Conservation (phyloP, 2,797 vertebrate genomes). For the Sebastes kiyomatsui region DNA sequence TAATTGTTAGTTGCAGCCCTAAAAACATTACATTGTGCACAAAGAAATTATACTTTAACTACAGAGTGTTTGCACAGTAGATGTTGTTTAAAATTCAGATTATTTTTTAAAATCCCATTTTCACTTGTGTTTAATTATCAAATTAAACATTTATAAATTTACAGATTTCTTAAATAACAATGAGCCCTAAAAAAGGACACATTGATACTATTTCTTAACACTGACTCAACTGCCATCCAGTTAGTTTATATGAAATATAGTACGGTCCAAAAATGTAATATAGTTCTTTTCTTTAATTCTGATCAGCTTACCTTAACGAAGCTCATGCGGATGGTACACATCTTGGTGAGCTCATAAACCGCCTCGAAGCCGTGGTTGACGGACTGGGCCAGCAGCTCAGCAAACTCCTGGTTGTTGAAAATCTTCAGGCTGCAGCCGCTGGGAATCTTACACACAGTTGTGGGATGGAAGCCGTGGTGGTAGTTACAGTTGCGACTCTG, state of each 20-base stretch:
- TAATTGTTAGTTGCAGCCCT: no score
- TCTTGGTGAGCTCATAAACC: slow-evolving; percentile 97
- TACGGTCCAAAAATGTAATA: neutral
- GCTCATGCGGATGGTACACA: slow-evolving; percentile 98
- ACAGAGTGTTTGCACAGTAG: neutral
- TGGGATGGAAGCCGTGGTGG: slow-evolving; percentile 96
- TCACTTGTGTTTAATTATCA: neutral
- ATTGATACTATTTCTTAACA: neutral
- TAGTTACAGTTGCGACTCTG: slow-evolving; percentile 99
- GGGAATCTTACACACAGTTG: slow-evolving; percentile 97
- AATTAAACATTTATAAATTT: neutral
- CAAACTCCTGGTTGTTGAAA: slow-evolving; percentile 98
- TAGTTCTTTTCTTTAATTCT: neutral
- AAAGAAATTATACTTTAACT: neutral
- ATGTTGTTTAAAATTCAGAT: neutral
- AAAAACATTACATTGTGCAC: neutral
- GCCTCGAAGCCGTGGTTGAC: slow-evolving; percentile 98
- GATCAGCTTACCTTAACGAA: slow-evolving; percentile 88
- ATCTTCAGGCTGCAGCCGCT: slow-evolving; percentile 97
- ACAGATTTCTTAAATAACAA: neutral
- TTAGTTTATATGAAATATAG: neutral
- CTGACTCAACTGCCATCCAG: neutral
- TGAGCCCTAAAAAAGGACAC: neutral
- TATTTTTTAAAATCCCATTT: neutral
- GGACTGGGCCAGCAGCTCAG: slow-evolving; percentile 93